Base-by-base conservation (phyloP, 2,113 vertebrate species). In the Solenodon paradoxus region DNA sequence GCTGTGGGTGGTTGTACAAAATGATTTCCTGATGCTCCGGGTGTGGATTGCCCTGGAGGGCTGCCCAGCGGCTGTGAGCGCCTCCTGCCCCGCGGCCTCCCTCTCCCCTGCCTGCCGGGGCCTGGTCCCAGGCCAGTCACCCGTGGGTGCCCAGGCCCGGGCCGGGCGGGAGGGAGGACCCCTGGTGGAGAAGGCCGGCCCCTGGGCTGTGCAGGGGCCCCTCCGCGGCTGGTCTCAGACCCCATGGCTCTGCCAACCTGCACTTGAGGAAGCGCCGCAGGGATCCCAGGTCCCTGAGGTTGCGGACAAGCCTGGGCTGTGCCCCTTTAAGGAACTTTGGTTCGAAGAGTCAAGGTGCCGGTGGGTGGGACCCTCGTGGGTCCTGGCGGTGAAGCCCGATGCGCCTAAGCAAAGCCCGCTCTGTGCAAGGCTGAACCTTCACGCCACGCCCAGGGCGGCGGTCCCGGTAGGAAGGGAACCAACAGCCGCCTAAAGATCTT, bases 271-370 rank as follows among this genome's bases (percentile, higher is more conserved):
- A 95, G 66, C 0, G 1, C 97, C 96, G 53, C 7, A 45, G 96
- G 93, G 89, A 83, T 75, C 96, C 92, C 9, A 32, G 91, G 86
- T 95, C 87, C 90, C 95, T 93, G 94, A 94, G 89, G 95, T 94
- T 47, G 30, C 15, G 15, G 92, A 74, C 89, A 78, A 96, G 97
- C 96, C 96, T 96, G 93, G 96, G 96, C 96, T 96, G 51, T 69
- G 96, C 90, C 95, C 94, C 97, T 96, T 94, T 95, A 97, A 98
- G 98, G 97, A 98, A 98, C 97, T 98, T 98, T 98, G 98, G 98
- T 97, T 98, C 92, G 72, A 97, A 96, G 94, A 97, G 96, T 96
- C 88, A 80, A 97, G 97, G 90, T 97, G 94, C 94, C 95, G 71
- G 42, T 63, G 38, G 83, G 91, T 15, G 9, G 51, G 88, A 40